phyloP scores from a whole-genome alignment of 2,888 invertebrate genomes.

The Phalera bucephala region DNA sequence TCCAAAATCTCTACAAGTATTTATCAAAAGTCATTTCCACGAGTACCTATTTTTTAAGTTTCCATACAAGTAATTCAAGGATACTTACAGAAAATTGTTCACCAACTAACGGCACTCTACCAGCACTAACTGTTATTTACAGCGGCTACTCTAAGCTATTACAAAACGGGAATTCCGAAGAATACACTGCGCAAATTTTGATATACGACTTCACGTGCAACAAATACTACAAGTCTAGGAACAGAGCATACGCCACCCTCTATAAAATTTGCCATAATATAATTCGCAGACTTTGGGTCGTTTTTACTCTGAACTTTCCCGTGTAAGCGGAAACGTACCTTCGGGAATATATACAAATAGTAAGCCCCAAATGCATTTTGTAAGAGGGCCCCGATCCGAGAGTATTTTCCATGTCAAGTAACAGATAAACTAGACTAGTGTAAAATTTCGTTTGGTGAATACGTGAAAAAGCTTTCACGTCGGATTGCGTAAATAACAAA shows the following conservation, averaged over 20 bases:
- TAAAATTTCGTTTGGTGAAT: background rate
- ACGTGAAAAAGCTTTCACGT: constrained; percentile 1
- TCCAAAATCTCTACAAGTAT: too few species aligned
- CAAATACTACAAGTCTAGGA: background rate
- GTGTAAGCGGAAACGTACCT: background rate
- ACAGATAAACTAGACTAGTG: background rate
- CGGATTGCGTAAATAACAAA: background rate
- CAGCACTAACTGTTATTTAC: constrained; percentile 37
- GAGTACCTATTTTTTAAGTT: too few species aligned
- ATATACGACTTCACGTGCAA: constrained; percentile 23
- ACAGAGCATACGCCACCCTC: background rate
- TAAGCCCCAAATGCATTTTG: background rate
- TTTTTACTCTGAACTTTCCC: background rate
- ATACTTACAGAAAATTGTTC: constrained; percentile 23
- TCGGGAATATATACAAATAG: too few species aligned
- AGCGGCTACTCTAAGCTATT: constrained; percentile 33
- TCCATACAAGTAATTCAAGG: too few species aligned
- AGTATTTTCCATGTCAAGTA: constrained; percentile 1
- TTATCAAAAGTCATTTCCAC: too few species aligned
- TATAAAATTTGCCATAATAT: background rate
- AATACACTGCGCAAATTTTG: constrained; percentile 38
- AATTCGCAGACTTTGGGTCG: background rate
- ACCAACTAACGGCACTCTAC: constrained; percentile 17
- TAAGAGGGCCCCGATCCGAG: background rate
- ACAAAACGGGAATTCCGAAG: constrained; percentile 32